Evolutionary conservation across 1,140 invertebrate species (phyloP), one percentile per base, ranked within the genome.

Genomic region (Harlomillsia oculata): DNA sequence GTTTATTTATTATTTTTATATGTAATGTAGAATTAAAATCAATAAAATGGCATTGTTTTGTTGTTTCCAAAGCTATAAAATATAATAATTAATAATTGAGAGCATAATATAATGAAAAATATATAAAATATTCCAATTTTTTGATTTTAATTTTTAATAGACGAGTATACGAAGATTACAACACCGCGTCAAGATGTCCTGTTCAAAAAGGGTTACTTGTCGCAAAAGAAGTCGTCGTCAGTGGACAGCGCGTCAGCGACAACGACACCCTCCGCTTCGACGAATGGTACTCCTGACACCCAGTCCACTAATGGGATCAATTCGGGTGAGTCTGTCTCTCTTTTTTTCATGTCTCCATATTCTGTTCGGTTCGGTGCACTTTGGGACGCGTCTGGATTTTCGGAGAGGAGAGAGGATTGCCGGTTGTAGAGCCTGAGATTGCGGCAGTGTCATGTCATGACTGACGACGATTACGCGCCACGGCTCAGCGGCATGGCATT

Each of bases 121-220:
- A 30, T 25, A 48, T 5, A 28, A 48, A 48, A 28, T 6, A 6
- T 29, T 44, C 37, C 36, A 29, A 41, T 28, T 60, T 45, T 16
- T 14, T 16, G 9, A 1, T 30, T 44, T 46, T 36, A 56, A 53
- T 39, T 20, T 37, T 55, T 72, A 73, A 16, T 68, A 80, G 80
- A 82, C 61, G 81, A 83, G 69, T 83, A 83, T 67, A 82, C 81
- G 52, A 77, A 78, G 62, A 82, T 83, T 59, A 81, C 80, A 9
- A 82, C 82, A 0, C 82, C 82, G 8, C 71, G 82, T 46, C 81
- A 82, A 69, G 82, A 83, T 64, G 76, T 83, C n/a, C 70, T 83
- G 53, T 83, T 83, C 68, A 83, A 83, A 68, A 83, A 83, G 67
- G 79, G 81, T 21, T 83, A 82, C 65, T 70, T 83, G 32, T 78